Percentiles rank a stretch among this genome's conserved stretches.
These are phyloP conservation scores for Coptotermes formosanus DNA, from an alignment of 1,140 invertebrate genomes.

Conservation along the genomic window DNA sequence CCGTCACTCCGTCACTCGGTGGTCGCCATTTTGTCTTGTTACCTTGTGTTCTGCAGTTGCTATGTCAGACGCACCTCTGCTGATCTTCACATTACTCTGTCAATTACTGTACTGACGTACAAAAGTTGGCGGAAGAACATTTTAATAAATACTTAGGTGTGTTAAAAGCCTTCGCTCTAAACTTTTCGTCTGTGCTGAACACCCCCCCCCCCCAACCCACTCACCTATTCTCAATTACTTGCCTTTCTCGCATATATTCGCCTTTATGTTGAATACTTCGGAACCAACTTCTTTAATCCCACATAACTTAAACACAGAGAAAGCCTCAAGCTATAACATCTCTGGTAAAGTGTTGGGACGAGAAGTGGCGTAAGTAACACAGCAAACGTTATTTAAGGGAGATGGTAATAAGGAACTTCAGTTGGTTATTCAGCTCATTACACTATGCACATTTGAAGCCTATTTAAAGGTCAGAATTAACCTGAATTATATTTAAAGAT, in stretches of 20 bases:
- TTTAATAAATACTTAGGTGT: conserved; percentile 10
- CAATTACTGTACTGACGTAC: neutral
- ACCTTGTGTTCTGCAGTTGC: neutral
- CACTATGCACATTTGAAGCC: too few relatives aligned
- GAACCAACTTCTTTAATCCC: conserved; percentile 30
- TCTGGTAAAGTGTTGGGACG: neutral
- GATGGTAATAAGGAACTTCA: too few relatives aligned
- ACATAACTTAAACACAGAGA: conserved; percentile 28
- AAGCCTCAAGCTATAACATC: conserved; percentile 30
- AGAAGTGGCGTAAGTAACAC: neutral
- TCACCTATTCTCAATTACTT: conserved; percentile 22
- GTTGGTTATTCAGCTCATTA: too few relatives aligned
- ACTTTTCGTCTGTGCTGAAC: neutral
- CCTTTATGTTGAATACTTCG: conserved; percentile 21
- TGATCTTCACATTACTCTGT: neutral
- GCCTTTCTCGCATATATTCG: neutral
- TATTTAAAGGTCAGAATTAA: too few relatives aligned
- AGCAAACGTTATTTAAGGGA: neutral
- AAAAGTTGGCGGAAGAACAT: neutral
- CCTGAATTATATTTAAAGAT: too few relatives aligned
- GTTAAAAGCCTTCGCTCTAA: neutral
- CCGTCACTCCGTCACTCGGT: too few relatives aligned
- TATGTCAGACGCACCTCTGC: neutral
- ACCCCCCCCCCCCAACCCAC: neutral
- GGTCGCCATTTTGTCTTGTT: neutral